Base-by-base conservation (phyloP, 2,797 vertebrate species). In the Myoxocephalus aenaeus region DNA sequence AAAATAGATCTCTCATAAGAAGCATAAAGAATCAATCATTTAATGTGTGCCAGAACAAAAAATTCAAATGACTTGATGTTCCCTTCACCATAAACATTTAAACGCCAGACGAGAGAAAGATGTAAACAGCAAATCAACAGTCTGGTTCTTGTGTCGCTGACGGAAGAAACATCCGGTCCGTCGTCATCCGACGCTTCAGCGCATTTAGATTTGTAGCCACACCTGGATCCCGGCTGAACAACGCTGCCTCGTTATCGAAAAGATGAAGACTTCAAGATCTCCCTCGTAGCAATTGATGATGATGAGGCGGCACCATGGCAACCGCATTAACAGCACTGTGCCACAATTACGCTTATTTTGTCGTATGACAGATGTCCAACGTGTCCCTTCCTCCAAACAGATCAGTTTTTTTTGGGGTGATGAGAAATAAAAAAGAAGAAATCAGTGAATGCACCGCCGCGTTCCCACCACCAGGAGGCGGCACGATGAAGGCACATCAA, bases 1-100 rank as follows among this genome's bases (percentile, higher is more conserved):
- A 94, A 94, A 93, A 94, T 92, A 94, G 84, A 92, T 72, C 63
- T 90, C 78, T 92, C 46, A n/a, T n/a, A n/a, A n/a, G n/a, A n/a
- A 89, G 62, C 2, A 56, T 87, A 86, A 83, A 87, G 72, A 85
- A 86, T 88, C 56, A 84, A 70, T 81, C 78, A 81, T 88, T 87
- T 25, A 80, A 67, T 77, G 65, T 83, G 77, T 90, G 82, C 68
- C 44, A 83, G 32, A 82, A 87, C n/a, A 80, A 86, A 86, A 65
- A 22, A 72, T 4, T 25, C 27, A 61, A 68, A 40, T 1, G 1
- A 18, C 7, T n/a, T 42, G 13, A 14, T 15, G 54, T 80, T 82
- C 82, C 84, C 81, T 79, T 90, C 80, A 84, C 79, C 74, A 14
- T 74, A 79, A 85, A 82, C 61, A 75, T 70, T 68, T 17, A 73